phyloP scores from a whole-genome alignment of 2,113 vertebrate species.

The Sinocyclocheilus anophthalmus region DNA sequence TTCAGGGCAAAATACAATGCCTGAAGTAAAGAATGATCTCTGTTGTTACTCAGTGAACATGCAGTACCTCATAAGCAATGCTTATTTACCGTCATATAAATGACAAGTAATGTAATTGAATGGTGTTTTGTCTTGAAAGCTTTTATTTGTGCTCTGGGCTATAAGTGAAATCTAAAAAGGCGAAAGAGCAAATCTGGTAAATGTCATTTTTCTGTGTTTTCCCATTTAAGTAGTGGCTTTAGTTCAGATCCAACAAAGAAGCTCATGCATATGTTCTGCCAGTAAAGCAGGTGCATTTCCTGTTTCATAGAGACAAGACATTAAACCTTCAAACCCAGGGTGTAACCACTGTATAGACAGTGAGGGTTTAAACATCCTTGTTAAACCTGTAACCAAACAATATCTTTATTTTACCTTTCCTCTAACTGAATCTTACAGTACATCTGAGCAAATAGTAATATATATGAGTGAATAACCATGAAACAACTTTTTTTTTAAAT shows the following conservation, averaged over 20 bases:
- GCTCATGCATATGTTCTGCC: neutral
- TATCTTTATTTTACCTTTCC: neutral
- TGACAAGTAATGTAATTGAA: neutral
- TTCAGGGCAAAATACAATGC: neutral
- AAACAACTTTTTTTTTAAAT: constrained; percentile 10
- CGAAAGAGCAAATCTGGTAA: neutral
- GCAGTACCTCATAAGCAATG: constrained; percentile 9
- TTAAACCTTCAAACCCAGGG: neutral
- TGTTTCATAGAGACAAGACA: neutral
- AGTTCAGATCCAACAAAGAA: constrained; percentile 7
- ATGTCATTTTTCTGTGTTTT: neutral
- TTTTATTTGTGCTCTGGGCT: constrained; percentile 14
- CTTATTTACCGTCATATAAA: neutral
- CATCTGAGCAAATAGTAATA: neutral
- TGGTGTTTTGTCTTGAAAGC: neutral
- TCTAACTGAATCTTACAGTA: neutral
- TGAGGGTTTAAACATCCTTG: neutral
- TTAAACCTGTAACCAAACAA: constrained; percentile 9
- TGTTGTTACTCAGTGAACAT: neutral
- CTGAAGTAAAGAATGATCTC: neutral
- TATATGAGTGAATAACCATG: neutral
- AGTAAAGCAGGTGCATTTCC: neutral
- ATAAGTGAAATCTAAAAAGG: neutral
- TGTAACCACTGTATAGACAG: neutral
- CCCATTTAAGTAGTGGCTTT: neutral